Conservation (phyloP, 2,797 vertebrate species). For the Acestrorhynchus altus region DNA sequence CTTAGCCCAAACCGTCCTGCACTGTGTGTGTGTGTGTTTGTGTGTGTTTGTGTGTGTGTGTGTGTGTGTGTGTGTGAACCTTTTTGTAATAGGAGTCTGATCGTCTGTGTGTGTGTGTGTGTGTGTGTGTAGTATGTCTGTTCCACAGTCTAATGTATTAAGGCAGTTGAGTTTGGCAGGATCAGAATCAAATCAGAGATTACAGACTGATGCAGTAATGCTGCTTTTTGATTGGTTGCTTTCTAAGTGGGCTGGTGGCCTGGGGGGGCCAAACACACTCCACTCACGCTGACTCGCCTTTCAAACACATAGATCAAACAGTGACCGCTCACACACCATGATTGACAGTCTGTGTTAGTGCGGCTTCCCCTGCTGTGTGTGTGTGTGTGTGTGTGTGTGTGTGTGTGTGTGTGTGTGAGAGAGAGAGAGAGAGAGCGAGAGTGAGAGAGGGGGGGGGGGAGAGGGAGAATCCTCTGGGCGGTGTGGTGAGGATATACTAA, state of each 20-base stretch:
- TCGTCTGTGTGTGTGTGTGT: not conserved
- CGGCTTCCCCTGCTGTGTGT: not conserved
- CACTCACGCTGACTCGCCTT: not conserved
- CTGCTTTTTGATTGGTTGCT: conserved; percentile 81
- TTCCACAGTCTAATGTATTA: conserved; percentile 72
- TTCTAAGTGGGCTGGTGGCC: conserved; percentile 76
- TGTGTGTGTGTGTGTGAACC: too few species aligned
- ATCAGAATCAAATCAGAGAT: conserved; percentile 52
- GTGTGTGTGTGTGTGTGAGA: not conserved
- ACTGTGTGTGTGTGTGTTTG: too few species aligned
- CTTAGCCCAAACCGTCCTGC: too few species aligned
- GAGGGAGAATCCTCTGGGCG: too few species aligned
- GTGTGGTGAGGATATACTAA: too few species aligned
- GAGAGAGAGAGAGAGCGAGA: too few species aligned
- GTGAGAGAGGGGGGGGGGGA: too few species aligned
- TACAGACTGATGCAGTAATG: conserved; percentile 80
- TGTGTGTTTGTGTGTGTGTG: too few species aligned
- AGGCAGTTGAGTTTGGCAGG: conserved; percentile 69
- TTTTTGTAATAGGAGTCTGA: too few species aligned
- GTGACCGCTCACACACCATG: conserved; percentile 47
- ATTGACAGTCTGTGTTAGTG: not conserved
- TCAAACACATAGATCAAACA: conserved; percentile 86
- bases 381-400: not conserved
- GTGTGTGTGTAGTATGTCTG: conserved; percentile 42
- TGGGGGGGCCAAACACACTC: conserved; percentile 77